Evolutionary conservation across 1,140 invertebrate species (phyloP).

Genomic region (Calliphora vicina): DNA sequence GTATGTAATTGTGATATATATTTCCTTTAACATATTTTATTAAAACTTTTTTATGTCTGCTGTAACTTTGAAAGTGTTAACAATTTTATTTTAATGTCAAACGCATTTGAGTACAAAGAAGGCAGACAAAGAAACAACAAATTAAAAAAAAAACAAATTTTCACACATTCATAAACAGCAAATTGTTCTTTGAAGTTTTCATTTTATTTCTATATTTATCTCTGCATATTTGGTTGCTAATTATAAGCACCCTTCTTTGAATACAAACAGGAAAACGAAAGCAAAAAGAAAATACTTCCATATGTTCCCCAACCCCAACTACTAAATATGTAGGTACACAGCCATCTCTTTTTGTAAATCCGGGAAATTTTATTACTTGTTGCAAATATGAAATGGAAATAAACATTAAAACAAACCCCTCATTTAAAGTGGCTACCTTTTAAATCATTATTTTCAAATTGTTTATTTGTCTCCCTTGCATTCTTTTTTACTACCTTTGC

Average conservation of each 20-base stretch:
- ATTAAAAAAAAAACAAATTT: background rate
- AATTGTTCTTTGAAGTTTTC: background rate
- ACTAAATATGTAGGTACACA: background rate
- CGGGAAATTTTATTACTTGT: constrained; percentile 18
- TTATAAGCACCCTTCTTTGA: background rate
- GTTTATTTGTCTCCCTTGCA: background rate
- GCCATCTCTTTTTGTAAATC: background rate
- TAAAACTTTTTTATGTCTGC: background rate
- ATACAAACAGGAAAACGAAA: background rate
- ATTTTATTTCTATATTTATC: background rate
- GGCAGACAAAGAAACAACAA: background rate
- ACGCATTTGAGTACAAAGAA: background rate
- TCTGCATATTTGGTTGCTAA: background rate
- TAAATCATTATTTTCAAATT: background rate
- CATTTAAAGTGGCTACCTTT: background rate
- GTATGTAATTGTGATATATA: no score
- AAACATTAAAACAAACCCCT: background rate
- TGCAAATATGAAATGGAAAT: background rate
- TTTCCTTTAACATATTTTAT: no score
- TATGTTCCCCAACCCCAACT: background rate
- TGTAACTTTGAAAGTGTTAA: constrained; percentile 17
- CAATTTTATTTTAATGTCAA: constrained; percentile 25
- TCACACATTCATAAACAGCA: constrained; percentile 1
- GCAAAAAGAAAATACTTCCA: no score
- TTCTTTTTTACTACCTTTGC: background rate